Base-by-base conservation (phyloP, 1,140 invertebrate genomes). In the Pogonomyrmex californicus region DNA sequence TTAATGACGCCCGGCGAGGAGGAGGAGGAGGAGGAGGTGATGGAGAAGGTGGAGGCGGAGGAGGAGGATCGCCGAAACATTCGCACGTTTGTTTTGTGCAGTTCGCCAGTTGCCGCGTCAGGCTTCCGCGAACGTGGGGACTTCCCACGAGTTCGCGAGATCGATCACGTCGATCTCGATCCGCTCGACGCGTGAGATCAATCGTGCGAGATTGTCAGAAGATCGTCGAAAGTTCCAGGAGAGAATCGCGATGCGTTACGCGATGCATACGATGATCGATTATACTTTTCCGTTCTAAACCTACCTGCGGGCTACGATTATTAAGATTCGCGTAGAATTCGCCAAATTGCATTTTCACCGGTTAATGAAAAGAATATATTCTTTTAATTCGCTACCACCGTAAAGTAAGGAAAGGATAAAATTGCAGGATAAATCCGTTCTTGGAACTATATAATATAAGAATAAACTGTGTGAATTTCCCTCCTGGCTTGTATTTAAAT, bases 1-100 rank as follows among this genome's bases (percentile, higher is more conserved):
- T 86, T 92, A 91, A 92, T 92, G 90, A 90, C 68, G 66, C 58
- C 81, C 17, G 44, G 33, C 68, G 77, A 85, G 70, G 9, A 75
- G 79, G 85, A 58, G 41, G 62, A n/a, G 23, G 23, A 23, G 23
- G 23, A 23, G 23, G 23, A 23, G 23, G 23, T 23, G 23, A 23
- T 23, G 23, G 23, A 23, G 23, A 23, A 23, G 23, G 23, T 23
- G 23, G 23, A 23, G 23, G 23, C 23, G 62, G 62, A 38, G 30
- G 62, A 65, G 5, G 41, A 79, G 87, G 78, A 66, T 76, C 83
- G 41, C 12, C 30, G 60, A 33, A 56, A 79, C 36, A n/a, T 23
- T 30, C 60, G 77, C 51, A n/a, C 70, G 68, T 41, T 81, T 58
- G 54, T 73, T 87, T 88, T 73, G 47, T 44, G 9, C 60, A 51